These are phyloP conservation scores for Hirtodrosophila duncani DNA, from an alignment of 2,888 invertebrate genomes.

Conservation along the genomic window DNA sequence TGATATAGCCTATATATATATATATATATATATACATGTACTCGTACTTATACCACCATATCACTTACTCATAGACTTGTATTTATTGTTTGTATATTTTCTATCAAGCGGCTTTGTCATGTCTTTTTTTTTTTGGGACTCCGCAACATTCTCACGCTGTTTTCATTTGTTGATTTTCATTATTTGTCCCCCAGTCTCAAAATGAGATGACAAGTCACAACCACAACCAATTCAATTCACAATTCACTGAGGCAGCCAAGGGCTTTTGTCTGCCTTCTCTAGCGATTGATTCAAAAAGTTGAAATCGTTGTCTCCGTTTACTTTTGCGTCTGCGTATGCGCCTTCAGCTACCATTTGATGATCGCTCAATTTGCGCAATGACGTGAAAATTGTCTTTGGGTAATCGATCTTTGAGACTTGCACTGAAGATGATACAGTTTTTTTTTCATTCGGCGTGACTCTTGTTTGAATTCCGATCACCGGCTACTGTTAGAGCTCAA, in stretches of 20 bases:
- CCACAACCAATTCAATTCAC: conserved; percentile 28
- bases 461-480: neutral
- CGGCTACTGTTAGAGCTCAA: conserved; percentile 46
- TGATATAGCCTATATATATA: conserved; percentile 13
- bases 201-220: conserved; percentile 63
- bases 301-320: too few relatives aligned
- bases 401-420: conserved; percentile 61
- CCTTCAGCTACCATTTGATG: conserved; percentile 44
- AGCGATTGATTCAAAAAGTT: conserved; percentile 15
- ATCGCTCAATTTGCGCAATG: conserved; percentile 72
- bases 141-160: conserved; percentile 66
- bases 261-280: conserved; percentile 43
- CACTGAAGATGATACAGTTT: conserved; percentile 55
- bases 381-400: conserved; percentile 58
- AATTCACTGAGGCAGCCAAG: conserved; percentile 35
- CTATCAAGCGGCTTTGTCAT: conserved; percentile 46
- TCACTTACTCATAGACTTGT: conserved; percentile 4
- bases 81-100: conserved; percentile 19
- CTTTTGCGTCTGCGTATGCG: too few relatives aligned
- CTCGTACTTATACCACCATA: neutral
- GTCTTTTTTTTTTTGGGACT: conserved; percentile 29
- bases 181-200: conserved; percentile 41
- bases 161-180: conserved; percentile 56
- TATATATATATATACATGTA: neutral
- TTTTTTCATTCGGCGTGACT: conserved; percentile 6